These are phyloP conservation scores for Spermophilus dauricus DNA, from an alignment of 2,113 vertebrate genomes.

Conservation along the genomic window DNA sequence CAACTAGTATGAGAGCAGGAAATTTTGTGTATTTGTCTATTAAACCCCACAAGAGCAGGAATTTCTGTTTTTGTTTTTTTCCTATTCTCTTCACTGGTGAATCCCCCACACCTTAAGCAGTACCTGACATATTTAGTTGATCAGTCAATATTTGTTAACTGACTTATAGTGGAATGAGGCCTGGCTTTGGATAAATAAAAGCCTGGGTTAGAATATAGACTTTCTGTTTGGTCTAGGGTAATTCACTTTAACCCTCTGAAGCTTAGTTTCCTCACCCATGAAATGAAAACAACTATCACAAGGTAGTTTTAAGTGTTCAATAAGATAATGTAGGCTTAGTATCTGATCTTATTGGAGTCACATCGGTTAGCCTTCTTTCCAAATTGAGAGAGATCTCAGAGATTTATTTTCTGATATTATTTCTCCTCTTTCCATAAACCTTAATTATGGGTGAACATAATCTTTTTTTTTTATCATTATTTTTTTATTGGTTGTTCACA, in stretches of 20 bases:
- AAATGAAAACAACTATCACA: not conserved
- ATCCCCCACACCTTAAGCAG: not conserved
- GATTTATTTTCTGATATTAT: conserved; percentile 36
- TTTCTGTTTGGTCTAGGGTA: not conserved
- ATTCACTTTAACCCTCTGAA: not conserved
- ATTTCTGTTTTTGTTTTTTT: not conserved
- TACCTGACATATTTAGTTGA: not conserved
- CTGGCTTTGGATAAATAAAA: not conserved
- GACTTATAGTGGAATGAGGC: not conserved
- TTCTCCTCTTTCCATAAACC: not conserved
- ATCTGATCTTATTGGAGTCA: not conserved
- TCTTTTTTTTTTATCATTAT: too few species aligned
- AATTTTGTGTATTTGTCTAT: conserved; percentile 1
- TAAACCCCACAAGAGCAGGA: not conserved
- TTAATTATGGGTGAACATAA: conserved; percentile 10
- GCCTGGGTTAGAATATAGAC: not conserved
- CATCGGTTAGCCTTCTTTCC: not conserved
- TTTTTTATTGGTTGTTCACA: too few species aligned
- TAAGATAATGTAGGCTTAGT: not conserved
- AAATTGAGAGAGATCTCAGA: not conserved
- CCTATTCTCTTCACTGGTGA: conserved; percentile 1
- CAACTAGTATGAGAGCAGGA: not conserved
- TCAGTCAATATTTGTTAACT: not conserved
- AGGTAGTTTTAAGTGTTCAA: not conserved
- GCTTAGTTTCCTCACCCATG: not conserved